These are phyloP conservation scores for Corbicula japonica DNA, from an alignment of 2,888 invertebrate species.

Conservation along the genomic window DNA sequence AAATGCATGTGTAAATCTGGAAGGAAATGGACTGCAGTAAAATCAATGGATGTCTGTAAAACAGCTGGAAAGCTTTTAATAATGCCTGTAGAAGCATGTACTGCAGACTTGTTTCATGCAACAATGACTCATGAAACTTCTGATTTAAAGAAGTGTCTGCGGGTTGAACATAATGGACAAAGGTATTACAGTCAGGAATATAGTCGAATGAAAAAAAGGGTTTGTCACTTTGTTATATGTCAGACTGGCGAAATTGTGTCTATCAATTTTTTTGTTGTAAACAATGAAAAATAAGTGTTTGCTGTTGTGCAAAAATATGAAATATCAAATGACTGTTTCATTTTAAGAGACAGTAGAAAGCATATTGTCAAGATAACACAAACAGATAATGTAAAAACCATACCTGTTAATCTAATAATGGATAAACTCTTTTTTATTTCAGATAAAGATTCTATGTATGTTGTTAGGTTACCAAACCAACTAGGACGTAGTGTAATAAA, in stretches of 20 bases:
- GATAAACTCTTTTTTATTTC: constrained; percentile 4
- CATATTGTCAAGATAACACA: constrained; percentile 2
- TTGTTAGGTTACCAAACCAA: constrained; percentile 2
- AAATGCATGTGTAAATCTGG: constrained; percentile 12
- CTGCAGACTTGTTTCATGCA: constrained; percentile 2
- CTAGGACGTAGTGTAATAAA: constrained; percentile 4
- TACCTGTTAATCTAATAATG: constrained; percentile 4
- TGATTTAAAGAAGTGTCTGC: constrained; percentile 4
- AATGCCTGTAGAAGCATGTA: constrained; percentile 2
- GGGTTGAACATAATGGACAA: constrained; percentile 4
- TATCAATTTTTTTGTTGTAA: constrained; percentile 4
- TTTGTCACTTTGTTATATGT: constrained; percentile 4
- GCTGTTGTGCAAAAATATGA: constrained; percentile 4
- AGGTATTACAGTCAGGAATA: constrained; percentile 1
- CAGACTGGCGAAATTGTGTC: constrained; percentile 1
- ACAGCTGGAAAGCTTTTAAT: constrained; percentile 10
- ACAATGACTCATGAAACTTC: constrained; percentile 1
- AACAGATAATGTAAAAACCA: constrained; percentile 4
- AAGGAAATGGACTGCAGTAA: constrained; percentile 2
- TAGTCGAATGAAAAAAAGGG: constrained; percentile 4
- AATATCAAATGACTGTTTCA: constrained; percentile 4
- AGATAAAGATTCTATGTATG: constrained; percentile 2
- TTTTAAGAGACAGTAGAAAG: constrained; percentile 2
- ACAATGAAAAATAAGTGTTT: constrained; percentile 1
- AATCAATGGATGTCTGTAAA: constrained; percentile 18